Evolutionary conservation across 2,888 invertebrate genomes (phyloP), one percentile per base, ranked within the genome.

Genomic region (Tinea pellionella): DNA sequence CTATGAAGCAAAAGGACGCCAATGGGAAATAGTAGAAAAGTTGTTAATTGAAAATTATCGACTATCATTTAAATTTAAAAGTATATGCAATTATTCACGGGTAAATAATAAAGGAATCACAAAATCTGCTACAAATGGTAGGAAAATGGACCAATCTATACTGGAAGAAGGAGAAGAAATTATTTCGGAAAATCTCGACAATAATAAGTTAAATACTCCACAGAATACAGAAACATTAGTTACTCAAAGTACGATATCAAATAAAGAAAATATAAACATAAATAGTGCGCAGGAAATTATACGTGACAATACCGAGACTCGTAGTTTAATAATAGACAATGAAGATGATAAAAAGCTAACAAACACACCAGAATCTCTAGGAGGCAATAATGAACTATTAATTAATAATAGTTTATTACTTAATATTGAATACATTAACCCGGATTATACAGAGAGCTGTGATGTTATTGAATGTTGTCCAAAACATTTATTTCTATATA

Each of bases 61-160:
- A 65, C 65, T 64, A 41, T 76, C 86, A 0, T 84, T 84, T 67
- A 70, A 75, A 60, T 65, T 83, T 61, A 78, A 75, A 2, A 68
- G 73, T 8, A 67, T 16, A 55, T 24, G 47, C 9, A 18, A 47
- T 12, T n/a, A 37, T 37, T n/a, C 9, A 37, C 37, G 9, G 2
- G 24, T 3, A 37, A n/a, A 2, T 9, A 37, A 9, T 37, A n/a
- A 37, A 37, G 4, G n/a, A 9, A 37, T n/a, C 2, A n/a, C 2
- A 37, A 37, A 1, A n/a, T 37, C 37, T 24, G 6, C 24, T 59
- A 7, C 29, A 6, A 66, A 66, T 43, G 65, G 51, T 61, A 16
- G 16, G 58, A 51, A 60, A 63, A 59, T 6, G 47, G 16, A 60
- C 63, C 41, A 61, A 55, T 55, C 24, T 4, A 24, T 19, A 4